Evolutionary conservation across 2,888 invertebrate species (phyloP), one percentile per base, ranked within the genome.

Genomic region (Tenodera sinensis): DNA sequence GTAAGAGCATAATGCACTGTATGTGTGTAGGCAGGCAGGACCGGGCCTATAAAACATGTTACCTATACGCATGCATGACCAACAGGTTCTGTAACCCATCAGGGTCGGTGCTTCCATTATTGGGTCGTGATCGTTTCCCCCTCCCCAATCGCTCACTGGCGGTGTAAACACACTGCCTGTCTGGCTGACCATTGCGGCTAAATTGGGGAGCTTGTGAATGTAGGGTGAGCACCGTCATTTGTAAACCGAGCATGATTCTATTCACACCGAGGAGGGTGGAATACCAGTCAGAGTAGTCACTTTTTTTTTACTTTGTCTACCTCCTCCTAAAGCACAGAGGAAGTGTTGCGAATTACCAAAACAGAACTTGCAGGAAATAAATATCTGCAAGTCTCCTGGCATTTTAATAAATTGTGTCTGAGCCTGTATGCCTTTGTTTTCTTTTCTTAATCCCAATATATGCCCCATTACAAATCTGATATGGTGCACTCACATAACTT

Each of bases 81-180:
- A 87, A 87, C 87, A 87, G 87, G 87, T 87, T 87, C 42, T 87
- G 82, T 82, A 83, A 83, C 42, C 83, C 82, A 87, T 87, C n/a
- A 83, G 87, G 83, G 34, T 28, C 81, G 86, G 71, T 86, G 81
- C 71, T 28, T 54, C 86, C 86, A 86, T 86, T 86, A 86, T 86
- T 86, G 86, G 86, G 86, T 85, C 90, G 90, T 90, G 90, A 90
- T 89, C 90, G 88, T 86, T 89, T 87, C 91, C 90, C 90, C 91
- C 91, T 90, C 90, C 91, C 90, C 91, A 91, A 91, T 91, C 91
- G 91, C 91, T 92, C 92, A 92, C 92, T 93, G 93, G 93, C 92
- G 87, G 83, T 87, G 87, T 87, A 87, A 82, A 87, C 82, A 87
- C 82, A 81, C 12, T 84, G 84, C 34, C 54, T 71, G 54, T 71